Evolutionary conservation across 2,113 vertebrate genomes (phyloP).

Genomic region (Alces alces): DNA sequence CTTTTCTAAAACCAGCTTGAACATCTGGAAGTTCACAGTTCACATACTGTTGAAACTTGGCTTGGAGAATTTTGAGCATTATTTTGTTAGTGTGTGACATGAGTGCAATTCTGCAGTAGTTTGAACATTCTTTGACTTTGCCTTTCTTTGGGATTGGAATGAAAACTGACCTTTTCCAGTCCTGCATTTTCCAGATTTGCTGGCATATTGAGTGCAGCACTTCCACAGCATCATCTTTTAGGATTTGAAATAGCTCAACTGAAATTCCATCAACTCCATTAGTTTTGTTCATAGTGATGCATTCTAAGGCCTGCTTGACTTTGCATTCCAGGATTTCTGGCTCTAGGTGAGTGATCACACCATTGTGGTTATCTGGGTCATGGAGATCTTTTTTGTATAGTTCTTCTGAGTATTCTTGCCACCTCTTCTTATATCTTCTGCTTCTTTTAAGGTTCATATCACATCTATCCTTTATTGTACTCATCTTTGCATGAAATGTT

Average conservation of each 20-base stretch:
- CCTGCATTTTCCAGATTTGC: neutral
- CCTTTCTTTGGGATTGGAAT: neutral
- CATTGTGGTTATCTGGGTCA: neutral
- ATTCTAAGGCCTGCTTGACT: neutral
- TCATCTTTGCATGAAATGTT: neutral
- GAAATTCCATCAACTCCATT: neutral
- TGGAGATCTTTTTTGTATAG: neutral
- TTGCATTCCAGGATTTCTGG: neutral
- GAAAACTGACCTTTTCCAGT: neutral
- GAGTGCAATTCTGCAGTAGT: neutral
- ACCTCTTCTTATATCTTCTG: neutral
- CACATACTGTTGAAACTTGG: neutral
- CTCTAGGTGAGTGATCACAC: neutral
- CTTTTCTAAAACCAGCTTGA: neutral
- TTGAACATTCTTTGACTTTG: neutral
- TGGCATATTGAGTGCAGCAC: neutral
- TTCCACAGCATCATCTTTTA: neutral
- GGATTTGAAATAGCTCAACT: neutral
- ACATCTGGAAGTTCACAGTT: neutral
- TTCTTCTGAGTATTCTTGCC: neutral
- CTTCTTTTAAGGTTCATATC: neutral
- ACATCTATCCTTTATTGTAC: neutral
- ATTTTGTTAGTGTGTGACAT: neutral
- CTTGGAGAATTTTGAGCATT: neutral
- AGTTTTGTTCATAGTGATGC: neutral